Base-by-base conservation (phyloP, 2,113 vertebrate species). In the Larimichthys crocea region DNA sequence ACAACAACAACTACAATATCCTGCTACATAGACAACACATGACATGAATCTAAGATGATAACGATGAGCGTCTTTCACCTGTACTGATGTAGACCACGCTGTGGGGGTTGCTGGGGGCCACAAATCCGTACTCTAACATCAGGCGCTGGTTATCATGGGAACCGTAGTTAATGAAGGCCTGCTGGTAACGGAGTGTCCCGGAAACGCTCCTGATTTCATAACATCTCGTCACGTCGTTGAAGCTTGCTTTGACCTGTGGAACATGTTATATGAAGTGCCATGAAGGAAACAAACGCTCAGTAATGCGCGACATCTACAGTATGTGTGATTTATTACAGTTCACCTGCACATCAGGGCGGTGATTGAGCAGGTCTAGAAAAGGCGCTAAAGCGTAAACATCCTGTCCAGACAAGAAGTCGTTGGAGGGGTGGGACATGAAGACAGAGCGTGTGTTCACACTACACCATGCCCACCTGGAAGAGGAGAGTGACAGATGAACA, bases 121-220 rank as follows among this genome's bases (percentile, higher is more conserved):
- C 87, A 69, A 99, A 99, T 17, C 98, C 98, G 0, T 99, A 99
- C 72, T 99, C 97, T 11, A 99, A 86, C 66, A 99, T 92, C 82
- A 99, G 95, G 3, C 93, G 94, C 79, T 97, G 97, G 85, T 96
- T 98, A 46, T 98, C 98, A 16, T 99, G 97, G 72, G 94, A 96
- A 2, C 97, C 97, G 0, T 99, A 99, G 92, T 96, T 97, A 77
- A 99, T 99, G 86, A 97, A 97, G 1, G 95, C 96, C 91, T 99
- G 96, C 69, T 95, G 80, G 0, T 95, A 86, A 72, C 91, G 93
- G 16, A 2, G 89, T 6, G 93, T 96, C 7, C 67, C 76, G 0
- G 92, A 89, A 3, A 91, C 80, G 1, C 95, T 95, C 79, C 83
- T 40, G 52, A 99, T 94, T 88, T 99, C 98, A 0, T 99, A 99